phyloP scores from a whole-genome alignment of 2,797 vertebrate species.

The Eulemur coronatus region DNA sequence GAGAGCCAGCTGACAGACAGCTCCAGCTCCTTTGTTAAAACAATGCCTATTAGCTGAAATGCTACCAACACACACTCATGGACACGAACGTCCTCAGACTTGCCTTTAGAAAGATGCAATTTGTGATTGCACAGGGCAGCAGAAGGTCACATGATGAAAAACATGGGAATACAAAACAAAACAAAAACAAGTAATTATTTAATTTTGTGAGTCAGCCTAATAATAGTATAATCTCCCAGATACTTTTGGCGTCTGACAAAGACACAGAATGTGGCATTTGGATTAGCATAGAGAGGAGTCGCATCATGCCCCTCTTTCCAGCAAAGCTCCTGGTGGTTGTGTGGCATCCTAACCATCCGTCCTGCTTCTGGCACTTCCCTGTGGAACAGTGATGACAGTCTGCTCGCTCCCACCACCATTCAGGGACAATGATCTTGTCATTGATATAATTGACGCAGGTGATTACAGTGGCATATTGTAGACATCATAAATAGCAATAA shows the following conservation, averaged over 20 bases:
- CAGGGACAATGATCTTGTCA: background rate
- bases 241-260: background rate
- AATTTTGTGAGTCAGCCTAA: slow-evolving; percentile 46
- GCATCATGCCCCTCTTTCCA: background rate
- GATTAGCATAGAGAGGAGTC: background rate
- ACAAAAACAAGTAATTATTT: slow-evolving; percentile 55
- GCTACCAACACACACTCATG: background rate
- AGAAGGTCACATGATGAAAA: background rate
- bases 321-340: background rate
- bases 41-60: background rate
- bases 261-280: background rate
- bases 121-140: background rate
- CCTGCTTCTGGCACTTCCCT: background rate
- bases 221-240: background rate
- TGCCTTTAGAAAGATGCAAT: slow-evolving; percentile 8
- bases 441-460: background rate
- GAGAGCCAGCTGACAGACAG: background rate
- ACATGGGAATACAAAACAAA: slow-evolving; percentile 20
- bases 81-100: background rate
- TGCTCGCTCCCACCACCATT: background rate
- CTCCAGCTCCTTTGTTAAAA: background rate
- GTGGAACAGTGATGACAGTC: background rate
- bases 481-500: background rate
- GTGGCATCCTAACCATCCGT: background rate
- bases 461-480: background rate